Conservation (phyloP, 92 coral and sea anemone species). For the Desmophyllum pertusum region DNA sequence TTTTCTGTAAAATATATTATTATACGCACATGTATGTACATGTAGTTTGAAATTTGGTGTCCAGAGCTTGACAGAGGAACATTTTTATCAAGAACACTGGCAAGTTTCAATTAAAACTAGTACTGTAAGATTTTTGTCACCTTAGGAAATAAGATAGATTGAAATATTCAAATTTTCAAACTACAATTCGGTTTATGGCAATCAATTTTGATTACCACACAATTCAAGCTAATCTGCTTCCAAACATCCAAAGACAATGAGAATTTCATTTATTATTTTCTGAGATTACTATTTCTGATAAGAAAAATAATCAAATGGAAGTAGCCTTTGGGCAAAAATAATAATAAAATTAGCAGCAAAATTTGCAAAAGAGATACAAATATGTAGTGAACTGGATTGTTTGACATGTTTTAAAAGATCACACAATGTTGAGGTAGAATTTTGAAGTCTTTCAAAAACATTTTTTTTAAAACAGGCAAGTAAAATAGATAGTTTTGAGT, state of each 20-base stretch:
- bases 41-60: background rate
- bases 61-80: background rate
- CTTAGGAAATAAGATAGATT: background rate
- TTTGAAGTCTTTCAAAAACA: background rate
- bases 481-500: no score
- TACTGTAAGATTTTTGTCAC: background rate
- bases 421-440: background rate
- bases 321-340: background rate
- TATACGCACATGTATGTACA: no score
- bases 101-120: background rate
- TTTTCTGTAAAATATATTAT: background rate
- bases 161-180: background rate
- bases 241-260: background rate
- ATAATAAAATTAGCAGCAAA: constrained; percentile 16
- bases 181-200: background rate
- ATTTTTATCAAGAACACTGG: background rate
- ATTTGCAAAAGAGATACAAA: background rate
- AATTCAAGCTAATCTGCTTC: background rate
- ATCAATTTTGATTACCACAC: background rate
- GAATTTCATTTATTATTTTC: background rate
- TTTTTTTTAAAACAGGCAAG: background rate
- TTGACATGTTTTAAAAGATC: background rate
- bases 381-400: background rate
- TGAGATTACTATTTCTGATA: background rate
- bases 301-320: constrained; percentile 2